These are phyloP conservation scores for Enteromius trimaculatus DNA, from an alignment of 2,797 vertebrate genomes.

Conservation along the genomic window DNA sequence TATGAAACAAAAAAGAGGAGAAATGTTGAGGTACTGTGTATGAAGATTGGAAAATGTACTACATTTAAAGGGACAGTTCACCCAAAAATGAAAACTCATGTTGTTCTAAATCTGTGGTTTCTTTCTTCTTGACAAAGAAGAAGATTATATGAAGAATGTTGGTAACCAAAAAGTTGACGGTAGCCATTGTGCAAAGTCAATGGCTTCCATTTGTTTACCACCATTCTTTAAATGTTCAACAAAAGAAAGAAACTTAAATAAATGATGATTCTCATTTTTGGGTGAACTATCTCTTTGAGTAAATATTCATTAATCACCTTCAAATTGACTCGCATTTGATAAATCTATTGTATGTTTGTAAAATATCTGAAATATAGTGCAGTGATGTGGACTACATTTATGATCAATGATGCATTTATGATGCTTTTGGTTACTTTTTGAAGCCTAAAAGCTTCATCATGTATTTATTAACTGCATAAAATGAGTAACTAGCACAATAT, in stretches of 20 bases:
- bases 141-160: background rate
- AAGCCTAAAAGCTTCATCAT: background rate
- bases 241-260: background rate
- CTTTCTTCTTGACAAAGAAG: background rate
- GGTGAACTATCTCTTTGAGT: background rate
- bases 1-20: background rate
- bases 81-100: background rate
- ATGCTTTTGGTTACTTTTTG: background rate
- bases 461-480: background rate
- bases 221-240: background rate
- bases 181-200: background rate
- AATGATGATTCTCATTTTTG: background rate
- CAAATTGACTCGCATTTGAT: background rate
- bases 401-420: background rate
- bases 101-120: background rate
- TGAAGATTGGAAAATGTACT: background rate
- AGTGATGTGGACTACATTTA: background rate
- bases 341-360: background rate
- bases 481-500: background rate
- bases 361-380: background rate
- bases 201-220: background rate
- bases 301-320: background rate
- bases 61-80: background rate
- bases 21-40: background rate
- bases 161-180: background rate